Evolutionary conservation across 2,888 invertebrate species (phyloP).

Genomic region (Dromius quadrimaculatus): DNA sequence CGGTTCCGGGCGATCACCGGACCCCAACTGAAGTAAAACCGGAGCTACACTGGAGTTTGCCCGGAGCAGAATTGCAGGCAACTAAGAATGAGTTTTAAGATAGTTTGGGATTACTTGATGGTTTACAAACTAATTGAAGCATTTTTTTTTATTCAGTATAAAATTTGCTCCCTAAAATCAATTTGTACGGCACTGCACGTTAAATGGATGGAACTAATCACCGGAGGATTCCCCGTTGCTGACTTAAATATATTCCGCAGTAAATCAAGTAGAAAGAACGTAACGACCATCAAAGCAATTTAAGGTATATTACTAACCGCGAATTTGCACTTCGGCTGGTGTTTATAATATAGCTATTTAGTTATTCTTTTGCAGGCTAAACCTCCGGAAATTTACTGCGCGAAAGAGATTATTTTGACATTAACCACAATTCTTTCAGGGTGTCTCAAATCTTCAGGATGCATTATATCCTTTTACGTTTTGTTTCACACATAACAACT

Average conservation of each 20-base stretch:
- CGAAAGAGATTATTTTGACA: too few species aligned
- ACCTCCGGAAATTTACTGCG: background rate
- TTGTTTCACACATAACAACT: too few species aligned
- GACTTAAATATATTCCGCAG: constrained; percentile 43
- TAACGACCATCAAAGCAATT: constrained; percentile 43
- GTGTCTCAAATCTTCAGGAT: too few species aligned
- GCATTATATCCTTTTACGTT: too few species aligned
- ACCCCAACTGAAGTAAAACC: too few species aligned
- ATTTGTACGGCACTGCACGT: background rate
- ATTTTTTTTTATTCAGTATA: background rate
- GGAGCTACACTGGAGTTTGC: background rate
- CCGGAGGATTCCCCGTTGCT: constrained; percentile 34
- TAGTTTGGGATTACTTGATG: background rate
- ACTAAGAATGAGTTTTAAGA: background rate
- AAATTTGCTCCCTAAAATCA: background rate
- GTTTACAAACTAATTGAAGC: background rate
- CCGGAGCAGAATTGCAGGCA: background rate
- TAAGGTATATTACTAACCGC: constrained; percentile 39
- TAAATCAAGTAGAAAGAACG: constrained; percentile 39
- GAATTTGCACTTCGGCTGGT: constrained; percentile 9
- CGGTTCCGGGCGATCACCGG: constrained; percentile 10
- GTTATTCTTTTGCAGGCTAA: constrained; percentile 12
- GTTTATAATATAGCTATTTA: constrained; percentile 25
- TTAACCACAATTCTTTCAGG: too few species aligned
- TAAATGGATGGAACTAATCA: constrained; percentile 50